Percentiles rank a stretch among this genome's conserved stretches.
Evolutionary conservation across 2,888 invertebrate species (phyloP).

Genomic region (Drosophila pullipes): DNA sequence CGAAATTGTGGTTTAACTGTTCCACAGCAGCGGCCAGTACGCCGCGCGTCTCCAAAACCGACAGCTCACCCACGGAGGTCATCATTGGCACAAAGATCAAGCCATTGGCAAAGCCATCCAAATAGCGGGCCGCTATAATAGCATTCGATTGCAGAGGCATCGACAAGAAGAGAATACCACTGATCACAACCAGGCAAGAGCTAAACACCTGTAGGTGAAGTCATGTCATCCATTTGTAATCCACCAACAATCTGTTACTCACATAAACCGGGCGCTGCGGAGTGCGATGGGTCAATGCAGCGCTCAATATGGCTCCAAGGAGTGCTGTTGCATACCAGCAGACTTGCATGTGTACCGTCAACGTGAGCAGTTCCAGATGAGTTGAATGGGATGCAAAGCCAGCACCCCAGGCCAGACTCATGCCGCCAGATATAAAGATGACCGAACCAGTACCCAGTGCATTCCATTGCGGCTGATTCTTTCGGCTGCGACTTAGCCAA

Average conservation of each 20-base stretch:
- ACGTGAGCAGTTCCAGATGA: constrained; percentile 47
- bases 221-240: background rate
- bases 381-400: constrained; percentile 71
- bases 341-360: constrained; percentile 59
- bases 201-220: constrained; percentile 59
- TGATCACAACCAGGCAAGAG: constrained; percentile 67
- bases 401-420: constrained; percentile 77
- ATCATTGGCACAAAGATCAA: constrained; percentile 78
- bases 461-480: constrained; percentile 76
- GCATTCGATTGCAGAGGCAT: constrained; percentile 47
- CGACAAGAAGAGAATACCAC: constrained; percentile 71
- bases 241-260: constrained; percentile 34
- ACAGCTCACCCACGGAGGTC: constrained; percentile 76
- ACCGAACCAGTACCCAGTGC: constrained; percentile 66
- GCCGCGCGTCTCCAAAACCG: constrained; percentile 71
- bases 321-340: constrained; percentile 79
- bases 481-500: constrained; percentile 53
- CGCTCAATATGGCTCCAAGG: constrained; percentile 72
- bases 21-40: constrained; percentile 69
- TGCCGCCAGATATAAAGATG: constrained; percentile 80
- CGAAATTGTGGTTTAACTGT: constrained; percentile 69
- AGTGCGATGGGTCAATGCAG: constrained; percentile 62
- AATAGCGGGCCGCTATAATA: constrained; percentile 74
- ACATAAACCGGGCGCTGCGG: constrained; percentile 74
- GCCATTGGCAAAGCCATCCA: constrained; percentile 83